These are phyloP conservation scores for Hydraecia micacea DNA, from an alignment of 2,888 invertebrate genomes.

Conservation along the genomic window DNA sequence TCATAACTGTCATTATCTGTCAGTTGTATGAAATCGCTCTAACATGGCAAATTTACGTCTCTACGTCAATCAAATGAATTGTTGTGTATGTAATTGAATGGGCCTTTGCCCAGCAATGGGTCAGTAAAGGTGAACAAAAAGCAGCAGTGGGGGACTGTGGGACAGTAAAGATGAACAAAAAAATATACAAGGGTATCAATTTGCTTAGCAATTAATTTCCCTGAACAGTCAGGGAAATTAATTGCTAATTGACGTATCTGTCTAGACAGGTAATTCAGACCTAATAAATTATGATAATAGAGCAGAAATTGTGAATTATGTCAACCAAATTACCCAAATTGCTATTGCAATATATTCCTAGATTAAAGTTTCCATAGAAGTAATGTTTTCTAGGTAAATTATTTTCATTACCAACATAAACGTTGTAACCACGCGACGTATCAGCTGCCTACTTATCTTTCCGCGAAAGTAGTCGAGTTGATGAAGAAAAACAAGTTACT, in stretches of 20 bases:
- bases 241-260: no score
- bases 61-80: background rate
- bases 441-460: constrained; percentile 39
- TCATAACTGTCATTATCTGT: background rate
- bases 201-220: background rate
- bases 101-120: background rate
- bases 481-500: constrained; percentile 56
- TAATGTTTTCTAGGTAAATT: constrained; percentile 29
- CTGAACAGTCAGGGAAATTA: no score
- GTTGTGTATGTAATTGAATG: background rate
- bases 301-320: background rate
- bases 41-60: background rate
- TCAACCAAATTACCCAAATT: background rate
- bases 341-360: background rate
- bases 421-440: constrained; percentile 53
- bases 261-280: background rate
- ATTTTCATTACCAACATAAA: constrained; percentile 42
- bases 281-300: background rate
- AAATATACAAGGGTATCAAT: background rate
- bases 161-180: no score
- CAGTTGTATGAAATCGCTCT: background rate
- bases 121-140: no score
- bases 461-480: constrained; percentile 49
- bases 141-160: no score
- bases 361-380: constrained; percentile 35